Evolutionary conservation across 1,140 invertebrate genomes (phyloP).

Genomic region (Ips typographus): DNA sequence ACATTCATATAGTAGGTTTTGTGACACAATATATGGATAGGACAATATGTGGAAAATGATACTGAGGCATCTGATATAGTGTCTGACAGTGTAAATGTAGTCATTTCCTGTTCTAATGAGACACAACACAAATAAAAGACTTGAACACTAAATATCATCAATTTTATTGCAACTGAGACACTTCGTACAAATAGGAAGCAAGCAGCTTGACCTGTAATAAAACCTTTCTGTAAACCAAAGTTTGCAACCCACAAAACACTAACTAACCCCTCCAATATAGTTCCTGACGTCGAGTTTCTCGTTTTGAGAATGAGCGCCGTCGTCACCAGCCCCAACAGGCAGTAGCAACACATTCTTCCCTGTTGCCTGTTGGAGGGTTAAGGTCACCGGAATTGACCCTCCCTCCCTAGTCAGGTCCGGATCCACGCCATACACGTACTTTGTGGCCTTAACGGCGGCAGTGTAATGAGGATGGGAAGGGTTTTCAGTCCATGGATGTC

Average conservation of each 20-base stretch:
- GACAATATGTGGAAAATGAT: background rate
- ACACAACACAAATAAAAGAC: background rate
- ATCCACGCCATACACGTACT: constrained; percentile 87
- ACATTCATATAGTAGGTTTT: no score
- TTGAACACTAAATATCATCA: no score
- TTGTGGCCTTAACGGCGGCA: constrained; percentile 83
- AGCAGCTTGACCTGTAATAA: constrained; percentile 79
- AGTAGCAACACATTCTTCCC: constrained; percentile 91
- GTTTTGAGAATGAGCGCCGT: constrained; percentile 98
- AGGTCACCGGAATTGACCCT: constrained; percentile 83
- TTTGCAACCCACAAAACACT: constrained; percentile 25
- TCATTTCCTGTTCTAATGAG: background rate
- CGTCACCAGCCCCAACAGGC: constrained; percentile 88
- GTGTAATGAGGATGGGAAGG: constrained; percentile 89
- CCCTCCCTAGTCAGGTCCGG: constrained; percentile 93
- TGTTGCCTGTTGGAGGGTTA: constrained; percentile 88
- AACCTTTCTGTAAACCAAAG: background rate
- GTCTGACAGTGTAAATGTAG: background rate
- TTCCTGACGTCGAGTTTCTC: constrained; percentile 92
- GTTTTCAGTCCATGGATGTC: constrained; percentile 89
- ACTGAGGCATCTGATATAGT: background rate
- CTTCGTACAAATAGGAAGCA: constrained; percentile 80
- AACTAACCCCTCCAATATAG: constrained; percentile 89
- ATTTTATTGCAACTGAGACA: constrained; percentile 58
- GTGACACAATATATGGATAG: no score